Conservation (phyloP, 92 coral and sea anemone species). For the Zoanthus gigantus region DNA sequence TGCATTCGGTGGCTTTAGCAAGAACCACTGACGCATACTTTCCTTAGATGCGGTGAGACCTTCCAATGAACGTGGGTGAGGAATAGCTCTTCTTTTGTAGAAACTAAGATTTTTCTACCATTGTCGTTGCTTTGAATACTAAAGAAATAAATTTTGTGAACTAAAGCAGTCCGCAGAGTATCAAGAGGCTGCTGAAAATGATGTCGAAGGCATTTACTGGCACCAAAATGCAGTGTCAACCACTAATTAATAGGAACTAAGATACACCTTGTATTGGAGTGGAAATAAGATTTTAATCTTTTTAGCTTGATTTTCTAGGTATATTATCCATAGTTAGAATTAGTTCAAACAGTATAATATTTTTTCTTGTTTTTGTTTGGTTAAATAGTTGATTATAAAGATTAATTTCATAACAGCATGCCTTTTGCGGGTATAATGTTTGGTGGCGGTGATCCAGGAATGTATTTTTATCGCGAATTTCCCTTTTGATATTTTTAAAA, state of each 20-base stretch:
- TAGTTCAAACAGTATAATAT: not conserved
- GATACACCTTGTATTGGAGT: not conserved
- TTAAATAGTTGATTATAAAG: conserved; percentile 27
- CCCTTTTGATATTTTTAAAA: not conserved
- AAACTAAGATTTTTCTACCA: not conserved
- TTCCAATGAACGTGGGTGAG: conserved; percentile 11
- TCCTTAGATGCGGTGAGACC: not conserved
- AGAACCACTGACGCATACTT: conserved; percentile 28
- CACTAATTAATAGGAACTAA: not conserved
- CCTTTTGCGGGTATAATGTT: conserved; percentile 38
- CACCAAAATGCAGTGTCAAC: not conserved
- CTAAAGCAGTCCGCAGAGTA: not conserved
- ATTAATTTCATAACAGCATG: conserved; percentile 47
- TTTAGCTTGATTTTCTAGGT: not conserved
- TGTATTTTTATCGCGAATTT: not conserved
- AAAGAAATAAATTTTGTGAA: not conserved
- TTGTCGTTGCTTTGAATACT: not conserved
- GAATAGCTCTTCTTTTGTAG: not conserved
- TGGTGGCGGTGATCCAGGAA: conserved; percentile 22
- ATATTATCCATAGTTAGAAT: not conserved
- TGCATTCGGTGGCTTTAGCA: conserved; percentile 22
- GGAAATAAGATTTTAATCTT: not conserved
- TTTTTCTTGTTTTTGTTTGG: conserved; percentile 35
- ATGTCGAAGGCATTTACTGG: conserved; percentile 2
- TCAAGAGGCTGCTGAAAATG: conserved; percentile 1